Base-by-base conservation (phyloP, 1,140 invertebrate species). In the Trichonephila clavipes region DNA sequence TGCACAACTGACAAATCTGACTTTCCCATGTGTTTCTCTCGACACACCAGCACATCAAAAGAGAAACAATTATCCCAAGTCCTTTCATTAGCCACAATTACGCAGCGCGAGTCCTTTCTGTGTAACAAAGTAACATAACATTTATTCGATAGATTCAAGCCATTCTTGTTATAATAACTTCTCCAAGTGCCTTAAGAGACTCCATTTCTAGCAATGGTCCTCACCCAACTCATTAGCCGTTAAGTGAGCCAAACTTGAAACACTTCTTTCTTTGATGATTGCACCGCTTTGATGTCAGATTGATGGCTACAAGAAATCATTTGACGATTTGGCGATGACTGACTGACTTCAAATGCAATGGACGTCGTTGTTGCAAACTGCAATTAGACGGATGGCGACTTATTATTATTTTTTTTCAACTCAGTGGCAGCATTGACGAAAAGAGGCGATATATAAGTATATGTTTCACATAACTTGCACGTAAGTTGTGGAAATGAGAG, bases 371-470 rank as follows among this genome's bases (percentile, higher is more conserved):
- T 77, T 77, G 72, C 28, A 40, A 34, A 77, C 72, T 40, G 72
- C 72, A 77, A 77, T 77, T 77, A 77, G 72, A 77, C 72, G 72
- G 34, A 34, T 40, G 72, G n/a, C 28, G 18, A 28, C 18, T 77
- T 16, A 16, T 7, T 28, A 40, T 34, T 77, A 34, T 77, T 77
- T 77, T 28, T 72, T 77, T 12, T 40, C 28, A 34, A 16, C 72
- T 34, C 28, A 28, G 72, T 77, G 72, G 72, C 72, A 77, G 28
- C 18, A 40, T 77, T 77, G 72, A 40, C 72, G 72, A 77, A 77
- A 77, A 77, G 72, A 77, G 72, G 72, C 72, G 72, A 77, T 77
- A 77, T 77, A 34, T 77, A 77, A 77, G 72, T 77, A 77, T 77
- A 77, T 77, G 72, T 77, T 77, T 77, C 72, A 34, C 72, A 77